phyloP scores from a whole-genome alignment of 2,113 vertebrate genomes.

The Cepphus grylle region DNA sequence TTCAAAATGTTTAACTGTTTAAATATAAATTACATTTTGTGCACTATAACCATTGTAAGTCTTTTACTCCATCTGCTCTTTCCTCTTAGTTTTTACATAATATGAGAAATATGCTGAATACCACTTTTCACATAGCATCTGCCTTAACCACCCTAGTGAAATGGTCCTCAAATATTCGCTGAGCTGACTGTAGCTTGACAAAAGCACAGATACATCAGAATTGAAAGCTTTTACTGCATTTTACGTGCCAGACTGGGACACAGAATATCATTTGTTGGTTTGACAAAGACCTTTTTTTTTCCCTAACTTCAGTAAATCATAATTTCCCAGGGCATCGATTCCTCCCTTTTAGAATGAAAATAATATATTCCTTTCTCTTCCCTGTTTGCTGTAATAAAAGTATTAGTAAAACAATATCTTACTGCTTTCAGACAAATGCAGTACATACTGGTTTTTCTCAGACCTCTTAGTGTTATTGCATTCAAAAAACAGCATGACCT shows the following conservation, averaged over 20 bases:
- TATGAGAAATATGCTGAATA: neutral
- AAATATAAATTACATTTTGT: slow-evolving; percentile 15
- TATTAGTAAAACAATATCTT: neutral
- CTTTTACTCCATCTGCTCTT: slow-evolving; percentile 10
- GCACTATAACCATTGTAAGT: neutral
- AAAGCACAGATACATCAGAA: neutral
- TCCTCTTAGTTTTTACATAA: neutral
- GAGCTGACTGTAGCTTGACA: neutral
- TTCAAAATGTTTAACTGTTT: slow-evolving; percentile 27
- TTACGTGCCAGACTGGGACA: neutral
- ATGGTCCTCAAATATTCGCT: neutral
- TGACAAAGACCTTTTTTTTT: neutral
- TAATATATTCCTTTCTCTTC: neutral
- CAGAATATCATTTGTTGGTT: neutral
- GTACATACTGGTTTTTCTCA: neutral
- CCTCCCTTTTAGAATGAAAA: neutral
- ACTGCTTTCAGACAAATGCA: neutral
- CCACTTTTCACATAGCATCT: neutral
- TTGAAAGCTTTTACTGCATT: neutral
- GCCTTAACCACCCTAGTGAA: neutral
- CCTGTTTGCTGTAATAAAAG: neutral
- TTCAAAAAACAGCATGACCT: neutral
- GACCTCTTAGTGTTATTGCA: neutral
- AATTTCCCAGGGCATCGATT: neutral
- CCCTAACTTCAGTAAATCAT: neutral